phyloP scores from a whole-genome alignment of 1,140 invertebrate genomes.

The Zaprionus africanus region DNA sequence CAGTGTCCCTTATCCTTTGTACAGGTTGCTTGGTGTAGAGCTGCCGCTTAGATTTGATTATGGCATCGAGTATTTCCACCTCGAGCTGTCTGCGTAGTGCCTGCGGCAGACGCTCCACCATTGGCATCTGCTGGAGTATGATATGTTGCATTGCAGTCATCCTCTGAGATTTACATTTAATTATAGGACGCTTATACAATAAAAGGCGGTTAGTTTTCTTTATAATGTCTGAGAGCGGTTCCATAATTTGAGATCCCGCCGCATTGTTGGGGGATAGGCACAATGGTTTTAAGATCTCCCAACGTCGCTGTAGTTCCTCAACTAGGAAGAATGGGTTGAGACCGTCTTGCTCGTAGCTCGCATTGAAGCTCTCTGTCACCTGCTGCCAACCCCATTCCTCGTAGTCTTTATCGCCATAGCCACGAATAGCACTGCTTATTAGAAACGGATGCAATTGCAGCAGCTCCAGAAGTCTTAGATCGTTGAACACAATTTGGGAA shows the following conservation, averaged over 20 bases:
- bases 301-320: conserved; percentile 56
- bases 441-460: conserved; percentile 64
- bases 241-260: conserved; percentile 25
- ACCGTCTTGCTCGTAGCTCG: conserved; percentile 33
- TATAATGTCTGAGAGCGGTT: conserved; percentile 36
- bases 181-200: background rate
- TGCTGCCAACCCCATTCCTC: conserved; percentile 67
- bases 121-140: conserved; percentile 42
- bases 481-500: conserved; percentile 62
- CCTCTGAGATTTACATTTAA: background rate
- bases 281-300: conserved; percentile 47
- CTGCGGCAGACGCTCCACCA: conserved; percentile 43
- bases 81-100: conserved; percentile 46
- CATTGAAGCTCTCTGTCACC: conserved; percentile 58
- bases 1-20: background rate
- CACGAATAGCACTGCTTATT: conserved; percentile 17
- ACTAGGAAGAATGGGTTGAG: conserved; percentile 40
- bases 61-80: conserved; percentile 46
- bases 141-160: conserved; percentile 1
- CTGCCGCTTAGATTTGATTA: conserved; percentile 35
- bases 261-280: conserved; percentile 30
- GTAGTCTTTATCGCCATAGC: conserved; percentile 56
- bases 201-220: conserved; percentile 37
- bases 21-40: background rate
- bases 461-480: conserved; percentile 60